phyloP scores from a whole-genome alignment of 2,888 invertebrate genomes.

The Petrophora chlorosata region DNA sequence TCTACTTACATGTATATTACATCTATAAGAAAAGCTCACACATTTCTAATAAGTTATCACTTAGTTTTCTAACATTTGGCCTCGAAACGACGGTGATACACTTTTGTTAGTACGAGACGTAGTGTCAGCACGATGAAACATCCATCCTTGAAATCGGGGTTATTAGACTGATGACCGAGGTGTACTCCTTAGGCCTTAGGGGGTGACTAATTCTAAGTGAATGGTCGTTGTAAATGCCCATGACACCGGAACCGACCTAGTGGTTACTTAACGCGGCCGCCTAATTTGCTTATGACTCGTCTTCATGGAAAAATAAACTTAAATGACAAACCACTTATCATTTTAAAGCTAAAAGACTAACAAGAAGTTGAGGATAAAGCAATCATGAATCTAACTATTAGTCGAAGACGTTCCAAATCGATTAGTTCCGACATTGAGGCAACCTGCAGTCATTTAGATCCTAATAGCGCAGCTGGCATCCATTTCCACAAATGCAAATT shows the following conservation, averaged over 20 bases:
- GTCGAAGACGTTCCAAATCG: neutral
- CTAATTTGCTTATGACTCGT: too few relatives aligned
- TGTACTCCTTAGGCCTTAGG: slow-evolving; percentile 46
- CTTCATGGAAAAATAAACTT: slow-evolving; percentile 1
- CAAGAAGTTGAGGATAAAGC: neutral
- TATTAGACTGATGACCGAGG: slow-evolving; percentile 43
- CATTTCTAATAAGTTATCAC: too few relatives aligned
- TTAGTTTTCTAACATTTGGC: too few relatives aligned
- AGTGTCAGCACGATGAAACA: slow-evolving; percentile 39
- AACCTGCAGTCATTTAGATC: slow-evolving; percentile 33
- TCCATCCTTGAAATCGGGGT: slow-evolving; percentile 27
- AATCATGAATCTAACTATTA: neutral
- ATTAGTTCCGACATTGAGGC: slow-evolving; percentile 5
- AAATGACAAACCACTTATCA: neutral
- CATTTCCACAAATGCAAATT: slow-evolving; percentile 53
- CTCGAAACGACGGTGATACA: too few relatives aligned
- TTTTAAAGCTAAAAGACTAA: neutral
- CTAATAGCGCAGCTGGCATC: slow-evolving; percentile 37
- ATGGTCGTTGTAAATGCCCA: slow-evolving; percentile 39
- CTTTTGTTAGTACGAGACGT: too few relatives aligned
- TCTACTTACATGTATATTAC: too few relatives aligned
- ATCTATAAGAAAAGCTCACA: too few relatives aligned
- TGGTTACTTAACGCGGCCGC: slow-evolving; percentile 5
- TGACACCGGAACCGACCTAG: slow-evolving; percentile 16
- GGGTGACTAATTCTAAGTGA: slow-evolving; percentile 53